A percentile compares a stretch with the other conserved stretches of the same genome.
Evolutionary conservation across 2,113 vertebrate genomes (phyloP).

Genomic region (Opisthocomus hoazin): DNA sequence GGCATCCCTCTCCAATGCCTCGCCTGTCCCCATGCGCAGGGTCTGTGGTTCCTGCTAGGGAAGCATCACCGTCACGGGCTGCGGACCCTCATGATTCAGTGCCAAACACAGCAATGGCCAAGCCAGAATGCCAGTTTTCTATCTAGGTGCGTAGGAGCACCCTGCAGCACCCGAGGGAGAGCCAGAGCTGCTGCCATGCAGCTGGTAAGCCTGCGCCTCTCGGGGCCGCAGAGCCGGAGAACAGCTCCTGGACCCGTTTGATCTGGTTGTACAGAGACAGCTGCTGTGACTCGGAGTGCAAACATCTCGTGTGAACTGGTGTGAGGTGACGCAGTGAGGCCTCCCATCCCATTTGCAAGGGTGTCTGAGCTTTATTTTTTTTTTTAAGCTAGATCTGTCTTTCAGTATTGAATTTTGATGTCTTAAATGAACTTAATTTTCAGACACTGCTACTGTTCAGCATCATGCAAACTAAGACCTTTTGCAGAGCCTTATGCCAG

Average conservation of each 20-base stretch:
- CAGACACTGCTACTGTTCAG: background rate
- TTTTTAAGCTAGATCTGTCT: background rate
- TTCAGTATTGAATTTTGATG: background rate
- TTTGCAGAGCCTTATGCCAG: background rate
- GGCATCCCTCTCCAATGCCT: background rate
- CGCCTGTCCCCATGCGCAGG: background rate
- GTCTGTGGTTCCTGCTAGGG: background rate
- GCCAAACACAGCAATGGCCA: background rate
- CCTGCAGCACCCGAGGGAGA: background rate
- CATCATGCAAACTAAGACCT: background rate
- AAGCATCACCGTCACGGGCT: accelerated
- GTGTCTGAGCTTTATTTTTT: background rate
- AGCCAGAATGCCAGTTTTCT: background rate
- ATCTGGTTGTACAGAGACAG: background rate
- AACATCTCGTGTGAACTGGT: background rate
- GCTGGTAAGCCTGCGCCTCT: background rate
- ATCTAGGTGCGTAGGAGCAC: background rate
- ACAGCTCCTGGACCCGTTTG: background rate
- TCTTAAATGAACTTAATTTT: background rate
- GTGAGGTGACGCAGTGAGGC: background rate
- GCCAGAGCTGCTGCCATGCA: background rate
- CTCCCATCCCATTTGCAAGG: background rate
- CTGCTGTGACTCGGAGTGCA: background rate
- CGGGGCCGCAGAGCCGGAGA: background rate
- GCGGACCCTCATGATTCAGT: background rate